Evolutionary conservation across 2,113 vertebrate genomes (phyloP), one percentile per base, ranked within the genome.

Genomic region (Oncorhynchus masou): DNA sequence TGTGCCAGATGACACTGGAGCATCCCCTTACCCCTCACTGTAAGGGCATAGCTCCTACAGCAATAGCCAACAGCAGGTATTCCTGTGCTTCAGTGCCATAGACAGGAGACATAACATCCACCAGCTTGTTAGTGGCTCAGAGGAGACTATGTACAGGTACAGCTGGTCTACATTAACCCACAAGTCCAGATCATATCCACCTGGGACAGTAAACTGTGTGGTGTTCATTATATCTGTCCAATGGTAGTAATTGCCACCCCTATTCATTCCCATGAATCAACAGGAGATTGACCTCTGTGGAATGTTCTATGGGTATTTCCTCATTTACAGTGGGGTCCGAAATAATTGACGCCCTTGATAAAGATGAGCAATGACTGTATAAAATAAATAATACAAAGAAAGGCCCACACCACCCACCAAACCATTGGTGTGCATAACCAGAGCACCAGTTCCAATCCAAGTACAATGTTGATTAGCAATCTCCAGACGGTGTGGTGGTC

Each of bases 1-100:
- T 20, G 15, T 57, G 54, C 19, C 16, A 20, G 20, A 20, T 16
- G 54, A 57, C 16, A 57, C 15, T 57, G 13, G 54, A 1, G 16
- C 3, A 57, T 57, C 54, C 12, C 51, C 54, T 57, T 15, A 57
- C 59, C 19, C 7, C 59, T 22, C 59, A n/a, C 59, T 62, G 59
- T 20, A 62, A 22, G n/a, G n/a, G 59, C 59, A 62, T 62, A 20
- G 39, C 39, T 45, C 39, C 39, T 75, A 24, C 70, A 75, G 39
- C 65, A 25, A 11, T 11, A 9, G 39, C 39, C 9, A 9, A 54
- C n/a, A 62, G 78, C 80, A 74, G 75, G 25, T 70, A 62, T 62
- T 65, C 76, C 25, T 34, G 12, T 71, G 71, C 80, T 66, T 83
- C 74, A 65, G 71, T 75, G 74, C 71, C 76, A 25, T 24, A 64